Evolutionary conservation across 2,113 vertebrate genomes (phyloP), one percentile per base, ranked within the genome.

Genomic region (Tricholaema leucomelas): DNA sequence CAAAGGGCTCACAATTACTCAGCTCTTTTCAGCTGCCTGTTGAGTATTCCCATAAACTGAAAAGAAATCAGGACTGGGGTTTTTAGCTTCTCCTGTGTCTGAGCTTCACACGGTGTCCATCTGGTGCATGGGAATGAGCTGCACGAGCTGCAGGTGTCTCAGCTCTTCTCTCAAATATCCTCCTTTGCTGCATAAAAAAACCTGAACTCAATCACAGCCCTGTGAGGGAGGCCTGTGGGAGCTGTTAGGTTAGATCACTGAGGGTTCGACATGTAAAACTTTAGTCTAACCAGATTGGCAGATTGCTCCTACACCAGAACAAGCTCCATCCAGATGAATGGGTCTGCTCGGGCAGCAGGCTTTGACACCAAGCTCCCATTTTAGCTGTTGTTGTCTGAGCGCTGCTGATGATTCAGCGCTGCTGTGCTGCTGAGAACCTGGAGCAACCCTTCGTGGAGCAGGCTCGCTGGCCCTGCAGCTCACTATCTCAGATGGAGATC

Each of bases 331-430:
- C 8, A 40, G 30, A 12, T 69, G 54, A 61, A 61, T 61, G 64
- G 66, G 33, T 66, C 83, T 88, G 69, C 10, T 12, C 20, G 55
- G 1, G 0, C 54, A 46, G 40, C 81, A 87, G 59, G 81, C 48
- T 80, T 82, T 55, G 64, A 71, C 78, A 87, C 84, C 87, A 67
- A 73, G 78, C 56, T 85, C 81, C 67, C 52, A 38, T 74, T 92
- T 91, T 85, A 87, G 46, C 60, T 24, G 67, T 59, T 89, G 91
- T 73, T 95, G 66, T 91, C 90, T 70, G 64, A 70, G 19, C 69
- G 64, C 65, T 55, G 50, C 74, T 63, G 83, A 76, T 95, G 93
- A 95, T 82, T 96, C 96, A 95, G 71, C 48, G 88, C 23, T 90
- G 78, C 76, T 82, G 70, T 80, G 84, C 81, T 3, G 7, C 52